Percentiles rank a stretch among this genome's conserved stretches.
phyloP scores from a whole-genome alignment of 2,797 vertebrate genomes.

The Momotus momota region DNA sequence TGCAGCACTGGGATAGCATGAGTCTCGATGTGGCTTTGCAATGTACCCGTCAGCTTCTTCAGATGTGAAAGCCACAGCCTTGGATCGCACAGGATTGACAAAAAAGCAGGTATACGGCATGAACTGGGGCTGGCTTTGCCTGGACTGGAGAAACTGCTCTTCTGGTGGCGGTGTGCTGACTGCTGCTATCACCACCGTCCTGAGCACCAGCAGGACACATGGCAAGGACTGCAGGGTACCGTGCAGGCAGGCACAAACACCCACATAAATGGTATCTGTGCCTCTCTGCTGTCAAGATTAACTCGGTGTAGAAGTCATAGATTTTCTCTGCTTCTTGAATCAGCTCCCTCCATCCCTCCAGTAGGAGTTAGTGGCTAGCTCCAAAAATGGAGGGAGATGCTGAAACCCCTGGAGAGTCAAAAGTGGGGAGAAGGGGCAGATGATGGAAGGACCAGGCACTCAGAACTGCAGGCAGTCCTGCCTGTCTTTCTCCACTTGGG shows the following conservation, averaged over 20 bases:
- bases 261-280: accelerated
- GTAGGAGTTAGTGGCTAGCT: neutral
- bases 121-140: accelerated
- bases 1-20: neutral
- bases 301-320: neutral
- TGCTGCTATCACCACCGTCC: neutral
- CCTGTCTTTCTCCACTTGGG: neutral
- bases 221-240: neutral
- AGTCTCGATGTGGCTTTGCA: accelerated
- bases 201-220: neutral
- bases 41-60: neutral
- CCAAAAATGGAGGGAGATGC: accelerated
- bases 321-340: neutral
- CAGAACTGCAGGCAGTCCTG: neutral
- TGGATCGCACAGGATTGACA: neutral
- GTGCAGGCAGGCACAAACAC: neutral
- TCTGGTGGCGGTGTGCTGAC: neutral
- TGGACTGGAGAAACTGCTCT: accelerated
- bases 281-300: neutral
- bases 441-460: neutral
- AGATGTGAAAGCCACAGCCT: accelerated
- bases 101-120: neutral
- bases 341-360: neutral
- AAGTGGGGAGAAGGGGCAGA: neutral
- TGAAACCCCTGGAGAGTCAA: neutral